Percentiles rank a stretch among this genome's conserved stretches.
Evolutionary conservation across 2,797 vertebrate genomes (phyloP).

Genomic region (Corythornis leucogaster): DNA sequence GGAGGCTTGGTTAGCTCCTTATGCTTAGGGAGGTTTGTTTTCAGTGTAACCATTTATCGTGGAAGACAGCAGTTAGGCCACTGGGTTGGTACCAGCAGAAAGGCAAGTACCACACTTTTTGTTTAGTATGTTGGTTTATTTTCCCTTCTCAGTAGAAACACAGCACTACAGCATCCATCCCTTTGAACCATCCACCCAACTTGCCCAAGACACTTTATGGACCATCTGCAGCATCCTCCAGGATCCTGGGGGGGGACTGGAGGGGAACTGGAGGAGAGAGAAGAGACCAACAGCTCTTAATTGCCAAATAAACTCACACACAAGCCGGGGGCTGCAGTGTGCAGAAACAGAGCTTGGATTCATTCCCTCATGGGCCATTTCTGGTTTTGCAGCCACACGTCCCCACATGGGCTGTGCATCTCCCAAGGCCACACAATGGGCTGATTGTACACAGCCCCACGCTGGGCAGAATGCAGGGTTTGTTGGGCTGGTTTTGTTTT

Average conservation of each 20-base stretch:
- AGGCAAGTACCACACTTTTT: background rate
- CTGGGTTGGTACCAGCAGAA: background rate
- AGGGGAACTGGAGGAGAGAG: background rate
- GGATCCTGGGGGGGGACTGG: background rate
- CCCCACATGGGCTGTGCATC: background rate
- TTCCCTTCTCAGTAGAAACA: background rate
- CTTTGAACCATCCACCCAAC: background rate
- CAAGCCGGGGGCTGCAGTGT: background rate
- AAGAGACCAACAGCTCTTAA: background rate
- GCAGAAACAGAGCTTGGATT: background rate
- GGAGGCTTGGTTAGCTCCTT: background rate
- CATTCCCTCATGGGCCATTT: background rate
- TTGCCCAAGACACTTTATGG: background rate
- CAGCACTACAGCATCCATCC: background rate
- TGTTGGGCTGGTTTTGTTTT: constrained; percentile 15
- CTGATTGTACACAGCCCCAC: background rate
- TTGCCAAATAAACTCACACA: background rate
- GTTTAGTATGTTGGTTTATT: rapidly evolving
- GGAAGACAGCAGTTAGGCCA: background rate
- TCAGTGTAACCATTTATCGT: background rate
- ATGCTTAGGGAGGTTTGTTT: background rate
- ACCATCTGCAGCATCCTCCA: background rate
- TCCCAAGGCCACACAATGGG: background rate
- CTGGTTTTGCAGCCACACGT: background rate
- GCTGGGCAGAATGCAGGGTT: background rate